Conservation (phyloP, 1,140 invertebrate genomes). For the Cydia pomonella region DNA sequence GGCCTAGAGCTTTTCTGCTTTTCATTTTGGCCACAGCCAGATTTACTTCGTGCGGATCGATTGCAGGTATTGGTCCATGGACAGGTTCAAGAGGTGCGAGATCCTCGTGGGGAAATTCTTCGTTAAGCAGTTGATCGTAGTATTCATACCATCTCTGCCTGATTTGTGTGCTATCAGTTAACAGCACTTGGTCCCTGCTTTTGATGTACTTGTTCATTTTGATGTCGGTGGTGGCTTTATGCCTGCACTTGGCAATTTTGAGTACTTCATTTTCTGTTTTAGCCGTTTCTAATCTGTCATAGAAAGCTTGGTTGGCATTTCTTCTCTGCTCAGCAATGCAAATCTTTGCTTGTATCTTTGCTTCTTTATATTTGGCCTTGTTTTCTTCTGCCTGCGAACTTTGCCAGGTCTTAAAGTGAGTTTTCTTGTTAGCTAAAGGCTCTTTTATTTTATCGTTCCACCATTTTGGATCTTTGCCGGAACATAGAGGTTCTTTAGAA, state of each 20-base stretch:
- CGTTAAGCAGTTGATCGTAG: constrained; percentile 36
- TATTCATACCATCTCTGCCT: constrained; percentile 36
- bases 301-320: background rate
- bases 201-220: constrained; percentile 27
- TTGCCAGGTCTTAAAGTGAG: background rate
- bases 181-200: background rate
- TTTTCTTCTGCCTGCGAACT: background rate
- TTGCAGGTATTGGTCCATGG: background rate
- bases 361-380: background rate
- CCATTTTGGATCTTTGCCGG: constrained; percentile 13
- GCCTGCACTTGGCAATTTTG: constrained; percentile 16
- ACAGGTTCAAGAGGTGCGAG: background rate
- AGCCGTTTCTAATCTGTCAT: background rate
- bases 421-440: background rate
- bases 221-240: background rate
- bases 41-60: background rate
- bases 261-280: background rate
- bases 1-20: constrained; percentile 2
- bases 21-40: constrained; percentile 5
- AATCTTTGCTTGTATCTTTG: constrained; percentile 4
- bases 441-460: constrained; percentile 25
- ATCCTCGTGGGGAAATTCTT: constrained; percentile 35
- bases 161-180: constrained; percentile 31
- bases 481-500: background rate
- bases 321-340: background rate